phyloP scores from a whole-genome alignment of 1,140 invertebrate genomes.

The Drosophila asahinai region DNA sequence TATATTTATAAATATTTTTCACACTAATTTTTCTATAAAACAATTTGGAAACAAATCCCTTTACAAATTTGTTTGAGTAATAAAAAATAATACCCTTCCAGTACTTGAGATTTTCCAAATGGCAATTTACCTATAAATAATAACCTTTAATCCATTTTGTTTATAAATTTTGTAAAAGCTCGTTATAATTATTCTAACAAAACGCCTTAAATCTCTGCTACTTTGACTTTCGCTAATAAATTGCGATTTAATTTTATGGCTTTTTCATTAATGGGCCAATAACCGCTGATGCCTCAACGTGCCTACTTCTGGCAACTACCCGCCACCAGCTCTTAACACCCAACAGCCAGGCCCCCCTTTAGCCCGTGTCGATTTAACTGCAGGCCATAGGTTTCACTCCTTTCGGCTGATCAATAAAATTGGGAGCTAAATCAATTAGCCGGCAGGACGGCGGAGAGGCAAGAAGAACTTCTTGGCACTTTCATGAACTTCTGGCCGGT shows the following conservation, averaged over 20 bases:
- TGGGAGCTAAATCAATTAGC: slow-evolving; percentile 60
- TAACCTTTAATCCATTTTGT: neutral
- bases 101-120: neutral
- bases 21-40: too few relatives aligned
- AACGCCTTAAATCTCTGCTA: slow-evolving; percentile 18
- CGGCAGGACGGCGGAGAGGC: slow-evolving; percentile 6
- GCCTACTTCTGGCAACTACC: slow-evolving; percentile 20
- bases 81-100: too few relatives aligned
- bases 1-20: too few relatives aligned
- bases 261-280: slow-evolving; percentile 72
- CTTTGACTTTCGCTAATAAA: slow-evolving; percentile 37
- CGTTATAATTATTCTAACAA: neutral
- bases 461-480: slow-evolving; percentile 46
- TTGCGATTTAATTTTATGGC: slow-evolving; percentile 70
- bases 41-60: too few relatives aligned
- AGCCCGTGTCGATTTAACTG: slow-evolving; percentile 18
- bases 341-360: neutral
- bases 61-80: too few relatives aligned
- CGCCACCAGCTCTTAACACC: slow-evolving; percentile 4
- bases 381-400: slow-evolving; percentile 22
- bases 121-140: neutral
- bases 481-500: slow-evolving; percentile 56
- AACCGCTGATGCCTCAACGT: slow-evolving; percentile 49
- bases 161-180: too few relatives aligned
- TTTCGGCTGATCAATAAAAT: slow-evolving; percentile 53